These are phyloP conservation scores for Bimastos eiseni DNA, from an alignment of 2,888 invertebrate species.

Conservation along the genomic window DNA sequence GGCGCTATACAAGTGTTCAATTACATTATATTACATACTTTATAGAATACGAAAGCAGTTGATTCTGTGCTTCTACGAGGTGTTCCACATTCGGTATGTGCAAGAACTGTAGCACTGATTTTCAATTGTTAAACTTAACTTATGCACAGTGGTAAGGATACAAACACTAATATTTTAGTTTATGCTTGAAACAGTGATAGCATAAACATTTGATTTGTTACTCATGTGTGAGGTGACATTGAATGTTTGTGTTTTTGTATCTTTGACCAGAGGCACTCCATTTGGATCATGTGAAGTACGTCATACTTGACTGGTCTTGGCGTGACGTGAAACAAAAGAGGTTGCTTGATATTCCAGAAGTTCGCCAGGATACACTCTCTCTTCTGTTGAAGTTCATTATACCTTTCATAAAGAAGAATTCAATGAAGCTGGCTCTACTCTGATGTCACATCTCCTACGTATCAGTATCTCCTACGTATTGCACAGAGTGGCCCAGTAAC, in stretches of 20 bases:
- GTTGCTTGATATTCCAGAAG: constrained; percentile 53
- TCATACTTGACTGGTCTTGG: constrained; percentile 58
- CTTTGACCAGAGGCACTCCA: constrained; percentile 50
- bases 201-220: not conserved
- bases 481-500: too few relatives aligned
- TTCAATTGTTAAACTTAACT: not conserved
- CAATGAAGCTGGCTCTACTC: constrained; percentile 13
- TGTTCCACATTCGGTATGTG: not conserved
- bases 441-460: not conserved
- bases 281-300: constrained; percentile 47
- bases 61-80: not conserved
- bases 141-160: not conserved
- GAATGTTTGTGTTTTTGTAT: not conserved
- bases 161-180: not conserved
- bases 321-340: constrained; percentile 53
- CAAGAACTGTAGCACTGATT: not conserved
- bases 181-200: too few relatives aligned
- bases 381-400: constrained; percentile 14
- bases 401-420: not conserved
- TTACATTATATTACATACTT: too few relatives aligned
- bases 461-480: too few relatives aligned
- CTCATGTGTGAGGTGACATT: constrained; percentile 21
- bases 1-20: too few relatives aligned
- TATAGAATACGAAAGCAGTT: not conserved
- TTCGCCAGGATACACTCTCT: constrained; percentile 38